These are phyloP conservation scores for Ceratosolen fusciceps DNA, from an alignment of 1,140 invertebrate species.

Conservation along the genomic window DNA sequence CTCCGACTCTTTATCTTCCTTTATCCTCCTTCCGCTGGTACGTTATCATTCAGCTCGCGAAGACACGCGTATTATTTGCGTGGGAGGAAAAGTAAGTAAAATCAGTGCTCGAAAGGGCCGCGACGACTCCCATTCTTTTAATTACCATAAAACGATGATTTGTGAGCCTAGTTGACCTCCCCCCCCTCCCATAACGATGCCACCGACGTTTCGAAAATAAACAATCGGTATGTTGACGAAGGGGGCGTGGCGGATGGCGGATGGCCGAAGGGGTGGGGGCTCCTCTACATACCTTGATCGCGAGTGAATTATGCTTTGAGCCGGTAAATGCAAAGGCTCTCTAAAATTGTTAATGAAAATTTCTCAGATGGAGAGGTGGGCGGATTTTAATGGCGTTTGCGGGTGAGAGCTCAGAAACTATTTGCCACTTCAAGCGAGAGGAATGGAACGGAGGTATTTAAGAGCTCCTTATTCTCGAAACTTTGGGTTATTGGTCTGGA, in stretches of 20 bases:
- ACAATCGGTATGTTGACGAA: slow-evolving; percentile 18
- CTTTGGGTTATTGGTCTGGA: slow-evolving; percentile 24
- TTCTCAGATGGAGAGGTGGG: not conserved
- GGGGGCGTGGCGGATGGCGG: too few relatives aligned
- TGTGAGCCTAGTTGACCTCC: not conserved
- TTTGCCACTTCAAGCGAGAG: slow-evolving; percentile 2
- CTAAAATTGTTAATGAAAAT: slow-evolving; percentile 24
- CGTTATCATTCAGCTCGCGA: not conserved
- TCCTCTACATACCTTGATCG: not conserved
- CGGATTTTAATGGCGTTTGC: not conserved
- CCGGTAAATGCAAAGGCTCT: not conserved
- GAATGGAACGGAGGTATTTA: not conserved
- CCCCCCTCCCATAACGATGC: slow-evolving; percentile 3
- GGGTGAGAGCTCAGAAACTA: not conserved
- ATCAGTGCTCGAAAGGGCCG: slow-evolving; percentile 12
- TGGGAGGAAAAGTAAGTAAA: not conserved
- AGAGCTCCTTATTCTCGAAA: slow-evolving; percentile 3
- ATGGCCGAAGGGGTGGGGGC: not conserved
- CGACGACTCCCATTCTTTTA: not conserved
- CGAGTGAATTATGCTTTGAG: slow-evolving; percentile 19
- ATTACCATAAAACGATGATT: too few relatives aligned
- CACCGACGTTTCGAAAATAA: not conserved
- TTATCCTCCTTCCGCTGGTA: too few relatives aligned
- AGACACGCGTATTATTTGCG: slow-evolving; percentile 4
- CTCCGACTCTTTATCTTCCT: too few relatives aligned